Evolutionary conservation across 2,113 vertebrate genomes (phyloP).

Genomic region (Cochlearius cochlearius): DNA sequence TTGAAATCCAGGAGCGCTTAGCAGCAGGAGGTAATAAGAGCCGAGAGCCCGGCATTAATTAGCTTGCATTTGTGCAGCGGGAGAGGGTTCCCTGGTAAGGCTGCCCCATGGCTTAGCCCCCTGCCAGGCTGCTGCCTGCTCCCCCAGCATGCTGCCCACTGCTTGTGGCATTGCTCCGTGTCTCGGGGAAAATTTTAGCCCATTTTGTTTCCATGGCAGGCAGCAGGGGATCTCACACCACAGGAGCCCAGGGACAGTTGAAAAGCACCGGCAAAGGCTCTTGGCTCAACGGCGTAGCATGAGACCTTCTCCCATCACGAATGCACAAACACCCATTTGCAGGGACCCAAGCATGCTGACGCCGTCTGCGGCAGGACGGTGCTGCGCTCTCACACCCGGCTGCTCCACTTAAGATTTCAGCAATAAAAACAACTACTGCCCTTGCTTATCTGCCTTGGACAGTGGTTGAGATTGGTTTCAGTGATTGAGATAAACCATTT

Average conservation of each 20-base stretch:
- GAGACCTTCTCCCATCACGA: neutral
- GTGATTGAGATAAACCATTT: neutral
- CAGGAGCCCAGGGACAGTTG: neutral
- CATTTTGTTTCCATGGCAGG: fast-evolving
- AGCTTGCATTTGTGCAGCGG: neutral
- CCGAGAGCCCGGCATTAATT: neutral
- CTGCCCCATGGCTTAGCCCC: fast-evolving
- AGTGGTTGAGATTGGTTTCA: neutral
- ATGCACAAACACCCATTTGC: fast-evolving
- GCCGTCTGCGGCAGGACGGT: fast-evolving
- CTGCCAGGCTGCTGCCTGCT: neutral
- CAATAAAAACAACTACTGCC: neutral
- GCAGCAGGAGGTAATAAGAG: neutral
- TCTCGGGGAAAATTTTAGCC: neutral
- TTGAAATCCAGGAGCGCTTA: neutral
- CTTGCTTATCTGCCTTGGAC: neutral
- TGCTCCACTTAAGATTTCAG: neutral
- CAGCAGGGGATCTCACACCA: neutral
- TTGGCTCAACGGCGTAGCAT: neutral
- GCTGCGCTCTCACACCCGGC: fast-evolving
- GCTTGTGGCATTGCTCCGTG: neutral
- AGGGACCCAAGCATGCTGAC: fast-evolving
- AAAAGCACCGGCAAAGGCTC: neutral
- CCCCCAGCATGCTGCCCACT: fast-evolving
- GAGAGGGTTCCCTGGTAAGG: neutral